Evolutionary conservation across 2,797 vertebrate genomes (phyloP).

Genomic region (Naso thynnoides): DNA sequence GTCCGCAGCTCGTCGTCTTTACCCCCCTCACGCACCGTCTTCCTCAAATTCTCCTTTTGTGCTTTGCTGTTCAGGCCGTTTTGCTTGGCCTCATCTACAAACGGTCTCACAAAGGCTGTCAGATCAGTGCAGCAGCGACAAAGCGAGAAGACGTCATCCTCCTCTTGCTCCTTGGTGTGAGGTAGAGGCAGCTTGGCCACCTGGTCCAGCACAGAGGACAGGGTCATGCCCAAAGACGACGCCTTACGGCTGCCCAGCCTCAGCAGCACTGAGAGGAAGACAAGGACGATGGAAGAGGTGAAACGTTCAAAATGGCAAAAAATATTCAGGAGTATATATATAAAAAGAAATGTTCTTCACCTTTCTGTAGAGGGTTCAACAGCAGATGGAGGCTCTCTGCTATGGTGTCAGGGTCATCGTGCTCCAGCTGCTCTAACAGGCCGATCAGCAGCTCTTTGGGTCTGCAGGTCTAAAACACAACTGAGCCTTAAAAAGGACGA

Average conservation of each 20-base stretch:
- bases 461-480: conserved; percentile 87
- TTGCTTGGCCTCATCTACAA: conserved; percentile 87
- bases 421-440: conserved; percentile 95
- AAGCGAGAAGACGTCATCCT: conserved; percentile 89
- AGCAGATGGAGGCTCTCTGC: conserved; percentile 88
- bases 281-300: background rate
- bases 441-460: conserved; percentile 96
- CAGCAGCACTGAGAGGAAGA: conserved; percentile 85
- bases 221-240: conserved; percentile 91
- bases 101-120: conserved; percentile 88
- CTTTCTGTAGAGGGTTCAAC: conserved; percentile 91
- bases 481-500: background rate
- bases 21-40: conserved; percentile 18
- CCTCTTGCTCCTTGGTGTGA: conserved; percentile 89
- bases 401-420: conserved; percentile 85
- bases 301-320: background rate
- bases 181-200: conserved; percentile 91
- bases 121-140: conserved; percentile 90
- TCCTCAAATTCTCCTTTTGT: conserved; percentile 38
- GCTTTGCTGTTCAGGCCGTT: conserved; percentile 59
- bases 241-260: conserved; percentile 89
- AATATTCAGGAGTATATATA: background rate
- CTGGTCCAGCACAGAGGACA: conserved; percentile 91
- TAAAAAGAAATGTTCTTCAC: conserved; percentile 75
- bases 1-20: conserved; percentile 87